Percentiles rank a stretch among this genome's conserved stretches.
These are phyloP conservation scores for Frankliniella fusca DNA, from an alignment of 2,888 invertebrate genomes.

Conservation along the genomic window DNA sequence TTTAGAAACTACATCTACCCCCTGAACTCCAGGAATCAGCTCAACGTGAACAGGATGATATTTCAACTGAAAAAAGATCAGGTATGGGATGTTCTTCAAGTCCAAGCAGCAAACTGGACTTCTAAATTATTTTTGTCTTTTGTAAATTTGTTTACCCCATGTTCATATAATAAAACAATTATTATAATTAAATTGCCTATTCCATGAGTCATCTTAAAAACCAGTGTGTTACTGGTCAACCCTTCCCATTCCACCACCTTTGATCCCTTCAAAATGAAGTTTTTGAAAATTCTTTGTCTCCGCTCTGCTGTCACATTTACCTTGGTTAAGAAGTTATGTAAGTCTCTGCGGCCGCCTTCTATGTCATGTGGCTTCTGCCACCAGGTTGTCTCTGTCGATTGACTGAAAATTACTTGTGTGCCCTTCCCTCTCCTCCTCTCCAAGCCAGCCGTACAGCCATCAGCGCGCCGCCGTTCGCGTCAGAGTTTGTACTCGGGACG, in stretches of 20 bases:
- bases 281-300: too few species aligned
- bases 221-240: too few species aligned
- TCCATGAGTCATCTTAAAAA: neutral
- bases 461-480: too few species aligned
- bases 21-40: conserved; percentile 62
- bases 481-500: too few species aligned
- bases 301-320: neutral
- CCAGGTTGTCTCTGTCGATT: too few species aligned
- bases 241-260: too few species aligned
- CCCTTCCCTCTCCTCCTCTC: too few species aligned
- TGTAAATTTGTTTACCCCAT: neutral
- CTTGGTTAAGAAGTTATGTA: neutral
- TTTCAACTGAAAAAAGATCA: conserved; percentile 43
- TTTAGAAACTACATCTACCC: conserved; percentile 45
- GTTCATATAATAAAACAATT: neutral
- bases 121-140: conserved; percentile 14
- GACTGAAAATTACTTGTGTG: too few species aligned
- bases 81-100: neutral
- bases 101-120: neutral
- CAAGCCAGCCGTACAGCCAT: too few species aligned
- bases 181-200: neutral
- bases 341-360: neutral
- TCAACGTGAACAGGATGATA: conserved; percentile 60
- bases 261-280: neutral
- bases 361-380: neutral